A percentile compares a stretch with the other conserved stretches of the same genome.
Evolutionary conservation across 2,888 invertebrate species (phyloP).

Genomic region (Rhorus exstirpatorius): DNA sequence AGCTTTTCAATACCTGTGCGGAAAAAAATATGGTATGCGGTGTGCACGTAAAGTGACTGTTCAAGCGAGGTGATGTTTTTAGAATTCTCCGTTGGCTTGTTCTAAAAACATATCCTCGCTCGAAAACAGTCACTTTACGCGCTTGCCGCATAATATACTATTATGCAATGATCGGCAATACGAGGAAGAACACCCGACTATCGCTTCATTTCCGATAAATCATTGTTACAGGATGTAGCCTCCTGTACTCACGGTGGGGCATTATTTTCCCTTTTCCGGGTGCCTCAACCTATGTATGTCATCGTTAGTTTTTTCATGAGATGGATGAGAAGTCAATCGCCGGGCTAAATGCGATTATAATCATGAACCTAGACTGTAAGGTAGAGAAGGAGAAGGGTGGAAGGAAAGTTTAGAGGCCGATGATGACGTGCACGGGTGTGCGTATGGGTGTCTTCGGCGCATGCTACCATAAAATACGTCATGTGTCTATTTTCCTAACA

Average conservation of each 20-base stretch:
- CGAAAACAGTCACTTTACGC: too few relatives aligned
- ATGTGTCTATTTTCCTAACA: slow-evolving; percentile 69
- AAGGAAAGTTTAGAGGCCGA: neutral
- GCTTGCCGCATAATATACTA: too few relatives aligned
- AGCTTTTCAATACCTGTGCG: too few relatives aligned
- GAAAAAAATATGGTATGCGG: too few relatives aligned
- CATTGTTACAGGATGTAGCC: neutral
- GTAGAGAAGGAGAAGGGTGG: neutral
- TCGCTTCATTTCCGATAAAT: slow-evolving; percentile 18
- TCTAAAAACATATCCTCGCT: too few relatives aligned
- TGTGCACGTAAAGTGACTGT: too few relatives aligned
- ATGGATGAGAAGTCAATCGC: slow-evolving; percentile 64
- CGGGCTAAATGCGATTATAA: slow-evolving; percentile 51
- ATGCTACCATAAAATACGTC: slow-evolving; percentile 29
- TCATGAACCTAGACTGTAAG: slow-evolving; percentile 6
- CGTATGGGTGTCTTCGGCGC: slow-evolving; percentile 9
- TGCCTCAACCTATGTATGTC: slow-evolving; percentile 15
- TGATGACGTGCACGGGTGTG: slow-evolving; percentile 4
- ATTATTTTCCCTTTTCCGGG: slow-evolving; percentile 35
- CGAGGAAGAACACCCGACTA: neutral
- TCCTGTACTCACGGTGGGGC: neutral
- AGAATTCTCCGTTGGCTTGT: too few relatives aligned
- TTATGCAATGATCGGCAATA: too few relatives aligned
- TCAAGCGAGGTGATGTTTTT: too few relatives aligned
- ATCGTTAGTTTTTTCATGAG: slow-evolving; percentile 46